These are phyloP conservation scores for Pitta sordida DNA, from an alignment of 2,113 vertebrate species.

Conservation along the genomic window DNA sequence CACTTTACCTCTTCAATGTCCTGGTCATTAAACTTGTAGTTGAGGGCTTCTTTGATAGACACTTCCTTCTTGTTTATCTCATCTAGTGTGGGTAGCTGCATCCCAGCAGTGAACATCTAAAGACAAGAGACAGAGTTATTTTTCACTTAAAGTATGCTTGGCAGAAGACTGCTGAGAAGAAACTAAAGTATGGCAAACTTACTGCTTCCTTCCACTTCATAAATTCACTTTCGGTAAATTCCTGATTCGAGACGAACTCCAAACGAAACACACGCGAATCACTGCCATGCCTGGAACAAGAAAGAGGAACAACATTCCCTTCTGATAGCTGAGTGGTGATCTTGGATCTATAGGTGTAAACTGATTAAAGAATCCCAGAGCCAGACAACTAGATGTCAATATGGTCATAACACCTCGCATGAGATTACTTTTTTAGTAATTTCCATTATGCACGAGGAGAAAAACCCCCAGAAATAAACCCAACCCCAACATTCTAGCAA, in stretches of 20 bases:
- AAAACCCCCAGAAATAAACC: background rate
- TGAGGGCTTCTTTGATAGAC: slow-evolving; percentile 96
- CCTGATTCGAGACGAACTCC: slow-evolving; percentile 98
- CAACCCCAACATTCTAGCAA: background rate
- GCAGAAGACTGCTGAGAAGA: background rate
- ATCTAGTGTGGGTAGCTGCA: slow-evolving; percentile 97
- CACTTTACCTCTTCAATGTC: slow-evolving; percentile 92
- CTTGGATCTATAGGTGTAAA: background rate
- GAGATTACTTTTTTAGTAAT: background rate
- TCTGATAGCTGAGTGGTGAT: background rate
- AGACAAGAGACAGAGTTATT: background rate
- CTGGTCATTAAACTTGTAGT: slow-evolving; percentile 98
- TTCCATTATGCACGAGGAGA: background rate
- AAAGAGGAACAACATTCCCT: background rate
- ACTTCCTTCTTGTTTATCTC: slow-evolving; percentile 97
- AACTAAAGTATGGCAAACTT: slow-evolving; percentile 62
- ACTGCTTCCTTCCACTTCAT: slow-evolving; percentile 99
- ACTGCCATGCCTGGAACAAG: slow-evolving; percentile 84
- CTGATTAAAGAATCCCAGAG: background rate
- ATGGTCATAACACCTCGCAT: background rate
- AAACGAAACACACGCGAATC: slow-evolving; percentile 95
- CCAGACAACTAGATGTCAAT: background rate
- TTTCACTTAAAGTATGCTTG: background rate
- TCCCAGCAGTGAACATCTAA: slow-evolving; percentile 93
- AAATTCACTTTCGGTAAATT: slow-evolving; percentile 96